Conservation (phyloP, 2,888 invertebrate species). For the Halictus ligatus region DNA sequence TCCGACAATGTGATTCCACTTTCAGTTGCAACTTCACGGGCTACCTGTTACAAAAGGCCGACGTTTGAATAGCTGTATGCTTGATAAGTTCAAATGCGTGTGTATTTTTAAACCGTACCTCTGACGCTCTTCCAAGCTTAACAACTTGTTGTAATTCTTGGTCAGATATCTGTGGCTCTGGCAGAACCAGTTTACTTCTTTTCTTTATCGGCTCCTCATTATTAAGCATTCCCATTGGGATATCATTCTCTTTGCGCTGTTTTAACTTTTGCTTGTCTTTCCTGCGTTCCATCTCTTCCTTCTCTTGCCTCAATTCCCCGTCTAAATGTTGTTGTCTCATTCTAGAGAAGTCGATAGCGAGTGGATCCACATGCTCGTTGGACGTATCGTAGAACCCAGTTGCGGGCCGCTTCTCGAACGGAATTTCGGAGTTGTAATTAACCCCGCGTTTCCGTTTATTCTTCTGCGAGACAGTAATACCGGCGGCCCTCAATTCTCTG, state of each 20-base stretch:
- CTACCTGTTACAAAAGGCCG: constrained; percentile 85
- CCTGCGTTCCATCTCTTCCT: constrained; percentile 96
- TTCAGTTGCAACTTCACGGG: constrained; percentile 94
- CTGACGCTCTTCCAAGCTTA: constrained; percentile 95
- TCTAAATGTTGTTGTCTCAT: constrained; percentile 97
- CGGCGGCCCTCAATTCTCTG: constrained; percentile 98
- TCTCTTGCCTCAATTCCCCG: constrained; percentile 95
- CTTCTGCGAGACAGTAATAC: constrained; percentile 90
- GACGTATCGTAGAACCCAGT: constrained; percentile 98
- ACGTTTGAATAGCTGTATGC: neutral
- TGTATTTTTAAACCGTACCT: constrained; percentile 81
- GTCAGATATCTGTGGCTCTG: constrained; percentile 98
- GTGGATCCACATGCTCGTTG: constrained; percentile 94
- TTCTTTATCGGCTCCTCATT: constrained; percentile 96
- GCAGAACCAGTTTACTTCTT: constrained; percentile 97
- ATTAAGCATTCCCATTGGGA: constrained; percentile 94
- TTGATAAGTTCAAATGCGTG: neutral
- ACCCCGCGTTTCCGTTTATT: constrained; percentile 95
- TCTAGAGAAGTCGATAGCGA: constrained; percentile 95
- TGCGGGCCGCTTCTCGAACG: constrained; percentile 97
- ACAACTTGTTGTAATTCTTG: constrained; percentile 95
- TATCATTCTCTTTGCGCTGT: constrained; percentile 97
- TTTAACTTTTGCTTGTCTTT: constrained; percentile 98
- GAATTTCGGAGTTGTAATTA: constrained; percentile 98
- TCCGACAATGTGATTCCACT: constrained; percentile 92